A percentile compares a stretch with the other conserved stretches of the same genome.
These are phyloP conservation scores for Thymelicus acteon DNA, from an alignment of 2,888 invertebrate genomes.

Conservation along the genomic window DNA sequence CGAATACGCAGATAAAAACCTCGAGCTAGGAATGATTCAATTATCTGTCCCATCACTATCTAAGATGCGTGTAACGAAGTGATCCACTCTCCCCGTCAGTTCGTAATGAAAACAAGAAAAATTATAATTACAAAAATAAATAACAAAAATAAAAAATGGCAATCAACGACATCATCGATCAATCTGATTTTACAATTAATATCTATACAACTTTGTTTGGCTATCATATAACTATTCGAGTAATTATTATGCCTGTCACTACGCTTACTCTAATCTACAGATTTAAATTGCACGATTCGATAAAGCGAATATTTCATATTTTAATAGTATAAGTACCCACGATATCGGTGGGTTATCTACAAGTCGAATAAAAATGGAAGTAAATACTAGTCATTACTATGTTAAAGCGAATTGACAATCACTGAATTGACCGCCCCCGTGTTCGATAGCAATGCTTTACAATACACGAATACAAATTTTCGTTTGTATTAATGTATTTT, in stretches of 20 bases:
- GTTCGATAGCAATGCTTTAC: conserved; percentile 34
- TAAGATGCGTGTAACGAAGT: conserved; percentile 17
- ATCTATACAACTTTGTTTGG: conserved; percentile 62
- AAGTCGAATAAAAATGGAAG: conserved; percentile 43
- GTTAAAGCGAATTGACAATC: conserved; percentile 37
- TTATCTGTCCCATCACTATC: conserved; percentile 14
- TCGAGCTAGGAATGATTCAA: conserved; percentile 27
- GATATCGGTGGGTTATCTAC: conserved; percentile 54
- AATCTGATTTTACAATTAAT: conserved; percentile 49
- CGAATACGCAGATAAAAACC: conserved; percentile 22
- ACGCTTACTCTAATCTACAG: conserved; percentile 71
- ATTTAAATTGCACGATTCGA: conserved; percentile 81
- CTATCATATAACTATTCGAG: conserved; percentile 50
- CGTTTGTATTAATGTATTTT: conserved; percentile 7
- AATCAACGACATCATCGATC: conserved; percentile 57
- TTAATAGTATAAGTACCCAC: conserved; percentile 48
- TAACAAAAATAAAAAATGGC: conserved; percentile 77
- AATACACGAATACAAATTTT: conserved; percentile 7
- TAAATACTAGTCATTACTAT: conserved; percentile 35
- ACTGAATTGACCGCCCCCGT: conserved; percentile 57
- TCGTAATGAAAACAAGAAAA: conserved; percentile 62
- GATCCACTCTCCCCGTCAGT: conserved; percentile 48
- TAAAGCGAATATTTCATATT: conserved; percentile 75
- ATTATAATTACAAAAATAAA: conserved; percentile 79
- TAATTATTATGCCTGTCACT: conserved; percentile 69